phyloP scores from a whole-genome alignment of 2,888 invertebrate species.

The Hoplodrina ambigua region DNA sequence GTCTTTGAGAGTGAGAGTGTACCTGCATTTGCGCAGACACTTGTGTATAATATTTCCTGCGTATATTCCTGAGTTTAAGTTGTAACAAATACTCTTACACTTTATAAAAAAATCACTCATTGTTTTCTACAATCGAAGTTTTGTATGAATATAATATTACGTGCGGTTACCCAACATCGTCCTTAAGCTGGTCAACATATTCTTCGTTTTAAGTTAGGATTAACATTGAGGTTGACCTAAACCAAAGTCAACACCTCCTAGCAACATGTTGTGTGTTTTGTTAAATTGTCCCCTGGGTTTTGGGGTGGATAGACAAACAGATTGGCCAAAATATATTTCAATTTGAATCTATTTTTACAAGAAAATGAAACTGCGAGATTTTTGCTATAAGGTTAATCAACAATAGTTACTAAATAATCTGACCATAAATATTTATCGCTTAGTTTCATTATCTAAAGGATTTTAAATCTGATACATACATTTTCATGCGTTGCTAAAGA shows the following conservation, averaged over 20 bases:
- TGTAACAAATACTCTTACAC: too few relatives aligned
- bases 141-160: background rate
- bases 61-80: too few relatives aligned
- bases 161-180: background rate
- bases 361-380: background rate
- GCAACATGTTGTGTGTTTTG: slow-evolving; percentile 12
- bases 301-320: slow-evolving; percentile 13
- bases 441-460: background rate
- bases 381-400: background rate
- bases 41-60: too few relatives aligned
- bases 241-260: slow-evolving; percentile 19
- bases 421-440: background rate
- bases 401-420: background rate
- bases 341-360: background rate
- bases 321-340: background rate
- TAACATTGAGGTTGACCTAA: background rate
- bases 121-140: too few relatives aligned
- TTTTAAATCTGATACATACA: background rate
- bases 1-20: too few relatives aligned
- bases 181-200: background rate
- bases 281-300: slow-evolving; percentile 10
- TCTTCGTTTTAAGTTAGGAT: background rate
- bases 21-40: too few relatives aligned
- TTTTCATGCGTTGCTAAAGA: background rate
- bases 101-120: too few relatives aligned